Evolutionary conservation across 2,888 invertebrate genomes (phyloP), one percentile per base, ranked within the genome.

Genomic region (Pantelozetes paolii): DNA sequence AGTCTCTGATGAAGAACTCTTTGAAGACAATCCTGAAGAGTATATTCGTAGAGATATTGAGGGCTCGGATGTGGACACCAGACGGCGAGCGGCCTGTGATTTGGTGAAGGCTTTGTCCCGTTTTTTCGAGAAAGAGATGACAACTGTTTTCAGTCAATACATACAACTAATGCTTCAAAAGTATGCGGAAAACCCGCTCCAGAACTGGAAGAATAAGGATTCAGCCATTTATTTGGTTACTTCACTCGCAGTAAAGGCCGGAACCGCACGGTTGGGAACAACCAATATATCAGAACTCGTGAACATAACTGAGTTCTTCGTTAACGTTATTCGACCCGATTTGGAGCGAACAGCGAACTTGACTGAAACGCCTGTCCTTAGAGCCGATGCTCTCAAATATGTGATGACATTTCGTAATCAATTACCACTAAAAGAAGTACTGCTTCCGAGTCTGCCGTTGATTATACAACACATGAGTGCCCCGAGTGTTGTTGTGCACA

Each of bases 21-120:
- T 99, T 83, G 95, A 96, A 82, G 97, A 98, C 81, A 98, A 97
- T 81, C 93, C 99, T 0, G 96, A 99, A 80, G 99, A 99, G 83
- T 97, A 94, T 81, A 94, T 95, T 76, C 86, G 94, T 3, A 86
- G 95, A 40, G 99, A 99, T 83, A 94, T 99, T 77, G 99, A 99
- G 84, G 98, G 98, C 8, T 95, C 96, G 74, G 99, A 99, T 84
- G 90, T 96, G 76, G 97, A 97, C 82, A 99, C 99, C 0, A 86
- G 99, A 71, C 86, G 99, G 30, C 86, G 98, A 77, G 93, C 99
- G 30, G 97, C 98, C 64, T 96, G 97, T 84, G 98, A 99, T 85
- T 86, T 99, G 73, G 97, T 99, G 28, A 90, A 91, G 81, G 91
- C 94, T 0, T 85, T 99, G 1, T 91, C 93, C 28, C 87, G 88